phyloP scores from a whole-genome alignment of 2,888 invertebrate species.

The Chymomyza caudatula region DNA sequence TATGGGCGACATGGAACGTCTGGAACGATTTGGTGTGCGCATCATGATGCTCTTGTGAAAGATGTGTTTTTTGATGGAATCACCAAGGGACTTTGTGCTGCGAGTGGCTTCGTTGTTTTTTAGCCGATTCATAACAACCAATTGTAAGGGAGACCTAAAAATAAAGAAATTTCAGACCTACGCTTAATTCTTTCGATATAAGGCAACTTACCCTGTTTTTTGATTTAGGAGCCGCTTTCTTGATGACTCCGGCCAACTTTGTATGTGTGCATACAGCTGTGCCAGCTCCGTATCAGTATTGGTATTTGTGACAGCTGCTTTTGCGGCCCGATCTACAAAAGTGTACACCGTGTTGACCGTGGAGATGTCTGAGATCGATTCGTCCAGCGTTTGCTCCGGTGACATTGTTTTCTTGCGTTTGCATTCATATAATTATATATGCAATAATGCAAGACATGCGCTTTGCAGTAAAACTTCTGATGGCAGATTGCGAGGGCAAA shows the following conservation, averaged over 20 bases:
- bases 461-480: conserved; percentile 89
- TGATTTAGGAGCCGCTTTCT: conserved; percentile 90
- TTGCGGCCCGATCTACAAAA: conserved; percentile 90
- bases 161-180: no score
- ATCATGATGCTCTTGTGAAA: conserved; percentile 85
- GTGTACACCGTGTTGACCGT: conserved; percentile 93
- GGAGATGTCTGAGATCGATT: conserved; percentile 81
- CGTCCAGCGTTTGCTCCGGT: conserved; percentile 79
- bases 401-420: conserved; percentile 83
- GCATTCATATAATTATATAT: conserved; percentile 88
- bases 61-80: conserved; percentile 91
- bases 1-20: conserved; percentile 92
- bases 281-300: conserved; percentile 93
- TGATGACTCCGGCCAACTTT: conserved; percentile 91
- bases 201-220: conserved; percentile 83
- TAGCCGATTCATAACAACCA: conserved; percentile 80
- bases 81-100: conserved; percentile 83
- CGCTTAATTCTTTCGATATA: background rate
- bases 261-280: conserved; percentile 93
- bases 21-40: conserved; percentile 77
- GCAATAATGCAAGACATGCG: conserved; percentile 88
- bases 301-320: conserved; percentile 83
- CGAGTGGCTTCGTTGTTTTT: conserved; percentile 80
- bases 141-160: conserved; percentile 86
- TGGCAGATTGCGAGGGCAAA: conserved; percentile 92